Evolutionary conservation across 2,888 invertebrate species (phyloP).

Genomic region (Catocala nupta): DNA sequence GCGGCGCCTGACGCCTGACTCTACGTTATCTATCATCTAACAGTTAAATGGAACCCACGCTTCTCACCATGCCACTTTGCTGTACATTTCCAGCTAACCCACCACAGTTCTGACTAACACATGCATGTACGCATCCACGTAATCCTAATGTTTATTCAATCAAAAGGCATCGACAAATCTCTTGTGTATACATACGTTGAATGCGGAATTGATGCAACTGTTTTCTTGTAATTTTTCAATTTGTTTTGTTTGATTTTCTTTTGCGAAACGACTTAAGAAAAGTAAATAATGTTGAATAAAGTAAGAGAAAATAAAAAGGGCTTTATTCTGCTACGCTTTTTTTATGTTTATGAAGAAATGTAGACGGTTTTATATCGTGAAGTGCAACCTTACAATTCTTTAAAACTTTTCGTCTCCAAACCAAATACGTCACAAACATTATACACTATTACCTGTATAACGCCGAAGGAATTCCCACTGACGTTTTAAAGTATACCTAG

Average conservation of each 20-base stretch:
- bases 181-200: slow-evolving; percentile 5
- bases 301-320: no score
- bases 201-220: slow-evolving; percentile 11
- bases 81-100: slow-evolving; percentile 54
- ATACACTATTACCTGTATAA: no score
- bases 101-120: slow-evolving; percentile 42
- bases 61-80: slow-evolving; percentile 62
- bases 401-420: no score
- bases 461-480: no score
- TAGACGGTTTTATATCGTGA: no score
- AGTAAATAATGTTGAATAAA: no score
- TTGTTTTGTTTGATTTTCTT: not conserved
- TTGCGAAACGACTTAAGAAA: no score
- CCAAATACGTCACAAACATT: no score
- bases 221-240: slow-evolving; percentile 1
- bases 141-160: slow-evolving; percentile 47
- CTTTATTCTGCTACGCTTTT: no score
- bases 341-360: no score
- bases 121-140: slow-evolving; percentile 54
- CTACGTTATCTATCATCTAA: slow-evolving; percentile 61
- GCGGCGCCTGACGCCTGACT: slow-evolving; percentile 26
- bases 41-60: slow-evolving; percentile 65
- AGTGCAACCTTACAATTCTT: no score
- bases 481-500: no score
- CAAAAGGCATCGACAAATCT: slow-evolving; percentile 10